Percentiles rank a stretch among this genome's conserved stretches.
phyloP scores from a whole-genome alignment of 2,113 vertebrate genomes.

The Plecotus auritus region DNA sequence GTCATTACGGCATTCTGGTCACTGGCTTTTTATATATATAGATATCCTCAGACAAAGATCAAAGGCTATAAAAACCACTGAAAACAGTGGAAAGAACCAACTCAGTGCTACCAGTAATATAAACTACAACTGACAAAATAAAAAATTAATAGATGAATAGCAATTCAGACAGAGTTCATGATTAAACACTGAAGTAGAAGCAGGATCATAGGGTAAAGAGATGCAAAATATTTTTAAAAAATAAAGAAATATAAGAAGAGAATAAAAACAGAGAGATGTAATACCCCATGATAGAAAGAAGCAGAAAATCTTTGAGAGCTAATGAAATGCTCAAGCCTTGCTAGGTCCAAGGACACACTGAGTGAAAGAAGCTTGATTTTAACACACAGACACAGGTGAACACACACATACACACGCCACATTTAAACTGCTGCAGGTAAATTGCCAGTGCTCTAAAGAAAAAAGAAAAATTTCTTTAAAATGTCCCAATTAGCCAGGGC shows the following conservation, averaged over 20 bases:
- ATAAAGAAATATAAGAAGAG: background rate
- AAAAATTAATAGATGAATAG: background rate
- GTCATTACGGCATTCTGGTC: too few relatives aligned
- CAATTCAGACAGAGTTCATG: background rate
- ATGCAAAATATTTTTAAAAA: background rate
- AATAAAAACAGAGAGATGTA: background rate
- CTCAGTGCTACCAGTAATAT: background rate
- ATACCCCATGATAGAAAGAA: background rate
- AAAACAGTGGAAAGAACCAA: background rate
- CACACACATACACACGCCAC: background rate
- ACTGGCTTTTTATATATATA: too few relatives aligned
- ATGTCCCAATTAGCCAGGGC: background rate
- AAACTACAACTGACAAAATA: background rate
- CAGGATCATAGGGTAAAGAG: background rate
- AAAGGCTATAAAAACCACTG: background rate
- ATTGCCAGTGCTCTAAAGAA: background rate
- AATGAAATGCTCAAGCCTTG: background rate
- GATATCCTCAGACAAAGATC: conserved; percentile 24
- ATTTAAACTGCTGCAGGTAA: background rate
- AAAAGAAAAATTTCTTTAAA: background rate
- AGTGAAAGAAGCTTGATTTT: background rate
- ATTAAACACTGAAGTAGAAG: background rate
- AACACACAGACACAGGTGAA: background rate
- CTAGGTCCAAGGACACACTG: background rate
- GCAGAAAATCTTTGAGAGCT: background rate